These are phyloP conservation scores for Ophioninae sp. DNA, from an alignment of 2,888 invertebrate genomes.

Conservation along the genomic window DNA sequence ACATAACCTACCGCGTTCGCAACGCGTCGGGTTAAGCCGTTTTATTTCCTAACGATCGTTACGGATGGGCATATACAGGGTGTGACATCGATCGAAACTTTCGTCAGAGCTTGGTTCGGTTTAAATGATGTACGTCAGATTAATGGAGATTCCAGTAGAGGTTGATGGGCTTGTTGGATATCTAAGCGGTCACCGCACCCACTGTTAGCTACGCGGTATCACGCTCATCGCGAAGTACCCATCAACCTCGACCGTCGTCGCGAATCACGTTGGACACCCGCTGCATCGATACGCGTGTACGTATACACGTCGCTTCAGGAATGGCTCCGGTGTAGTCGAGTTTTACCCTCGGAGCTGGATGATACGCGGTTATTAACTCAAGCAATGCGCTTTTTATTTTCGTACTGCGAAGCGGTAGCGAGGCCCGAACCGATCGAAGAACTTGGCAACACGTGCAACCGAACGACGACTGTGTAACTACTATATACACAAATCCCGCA, in stretches of 20 bases:
- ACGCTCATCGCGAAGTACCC: too few species aligned
- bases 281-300: slow-evolving; percentile 8
- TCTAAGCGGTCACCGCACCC: too few species aligned
- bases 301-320: slow-evolving; percentile 7
- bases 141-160: too few species aligned
- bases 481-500: slow-evolving; percentile 8
- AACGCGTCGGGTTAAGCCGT: slow-evolving; percentile 11
- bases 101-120: neutral
- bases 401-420: slow-evolving; percentile 7
- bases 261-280: neutral
- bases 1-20: neutral
- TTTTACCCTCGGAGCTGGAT: slow-evolving; percentile 65
- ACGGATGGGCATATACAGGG: neutral
- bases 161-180: too few species aligned
- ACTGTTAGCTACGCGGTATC: too few species aligned
- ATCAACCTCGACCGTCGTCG: neutral
- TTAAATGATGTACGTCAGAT: too few species aligned
- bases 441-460: slow-evolving; percentile 21
- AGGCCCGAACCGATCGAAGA: slow-evolving; percentile 22
- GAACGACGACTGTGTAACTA: neutral
- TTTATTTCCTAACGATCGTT: slow-evolving; percentile 3
- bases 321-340: slow-evolving; percentile 14
- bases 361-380: slow-evolving; percentile 72
- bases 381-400: slow-evolving; percentile 35
- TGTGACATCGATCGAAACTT: neutral